Conservation (phyloP, 2,797 vertebrate species). For the Heterohyrax brucei region DNA sequence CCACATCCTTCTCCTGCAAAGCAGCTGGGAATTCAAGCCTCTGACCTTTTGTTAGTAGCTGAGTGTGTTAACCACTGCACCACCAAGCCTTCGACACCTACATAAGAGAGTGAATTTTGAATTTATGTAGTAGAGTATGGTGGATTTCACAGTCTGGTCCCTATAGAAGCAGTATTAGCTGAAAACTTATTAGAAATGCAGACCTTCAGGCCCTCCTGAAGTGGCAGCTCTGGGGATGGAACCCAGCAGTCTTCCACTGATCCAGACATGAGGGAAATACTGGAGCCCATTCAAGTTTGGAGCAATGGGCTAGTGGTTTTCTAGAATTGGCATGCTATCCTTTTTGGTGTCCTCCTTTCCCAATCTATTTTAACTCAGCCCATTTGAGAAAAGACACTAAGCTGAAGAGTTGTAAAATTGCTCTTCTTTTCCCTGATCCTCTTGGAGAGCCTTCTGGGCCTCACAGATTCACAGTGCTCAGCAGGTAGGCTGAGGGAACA, state of each 20-base stretch:
- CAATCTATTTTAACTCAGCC: not conserved
- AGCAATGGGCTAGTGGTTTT: not conserved
- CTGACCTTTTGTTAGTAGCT: too few species aligned
- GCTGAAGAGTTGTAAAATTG: not conserved
- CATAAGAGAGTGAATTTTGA: not conserved
- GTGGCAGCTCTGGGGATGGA: not conserved
- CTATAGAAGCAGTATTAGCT: not conserved
- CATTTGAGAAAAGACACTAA: constrained; percentile 11
- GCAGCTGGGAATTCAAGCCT: too few species aligned
- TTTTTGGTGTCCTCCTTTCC: not conserved
- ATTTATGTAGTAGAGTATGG: not conserved
- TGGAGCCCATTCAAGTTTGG: not conserved
- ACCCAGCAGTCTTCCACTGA: not conserved
- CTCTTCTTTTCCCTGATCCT: not conserved
- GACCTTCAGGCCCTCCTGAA: not conserved
- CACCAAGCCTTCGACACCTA: not conserved
- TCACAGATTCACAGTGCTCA: not conserved
- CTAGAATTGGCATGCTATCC: not conserved
- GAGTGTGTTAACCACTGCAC: too few species aligned
- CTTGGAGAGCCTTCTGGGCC: constrained; percentile 6
- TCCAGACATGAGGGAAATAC: not conserved
- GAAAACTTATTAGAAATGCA: constrained; percentile 44
- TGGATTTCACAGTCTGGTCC: not conserved
- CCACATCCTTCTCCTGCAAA: too few species aligned
- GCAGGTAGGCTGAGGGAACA: not conserved